Evolutionary conservation across 2,113 vertebrate species (phyloP).

Genomic region (Martes martes): DNA sequence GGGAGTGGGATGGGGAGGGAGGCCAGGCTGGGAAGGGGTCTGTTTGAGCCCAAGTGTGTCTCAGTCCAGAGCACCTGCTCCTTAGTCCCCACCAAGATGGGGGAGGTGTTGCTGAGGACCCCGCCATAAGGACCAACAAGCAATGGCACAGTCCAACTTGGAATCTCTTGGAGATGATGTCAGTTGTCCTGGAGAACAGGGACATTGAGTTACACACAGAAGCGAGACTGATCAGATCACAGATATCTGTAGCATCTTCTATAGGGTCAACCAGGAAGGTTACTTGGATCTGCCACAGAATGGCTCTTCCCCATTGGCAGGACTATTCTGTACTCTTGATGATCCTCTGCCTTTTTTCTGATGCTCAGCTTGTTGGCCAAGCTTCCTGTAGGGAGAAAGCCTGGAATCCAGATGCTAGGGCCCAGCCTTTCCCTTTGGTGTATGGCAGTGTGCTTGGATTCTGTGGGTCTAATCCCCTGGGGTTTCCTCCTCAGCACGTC

Average conservation of each 20-base stretch:
- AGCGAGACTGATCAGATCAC: background rate
- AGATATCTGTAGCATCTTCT: background rate
- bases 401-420: background rate
- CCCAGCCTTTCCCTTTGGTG: background rate
- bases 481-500: background rate
- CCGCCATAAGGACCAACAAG: background rate
- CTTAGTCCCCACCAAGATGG: background rate
- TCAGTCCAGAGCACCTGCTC: background rate
- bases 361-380: background rate
- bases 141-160: background rate
- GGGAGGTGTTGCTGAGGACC: background rate
- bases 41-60: background rate
- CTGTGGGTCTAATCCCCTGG: background rate
- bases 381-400: background rate
- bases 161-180: background rate
- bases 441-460: background rate
- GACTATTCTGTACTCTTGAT: background rate
- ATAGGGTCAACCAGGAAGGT: background rate
- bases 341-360: background rate
- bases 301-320: background rate
- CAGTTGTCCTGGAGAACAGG: background rate
- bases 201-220: background rate
- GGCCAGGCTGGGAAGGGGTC: background rate
- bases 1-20: background rate
- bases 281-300: background rate